Evolutionary conservation across 1,140 invertebrate species (phyloP).

Genomic region (Anthonomus grandis): DNA sequence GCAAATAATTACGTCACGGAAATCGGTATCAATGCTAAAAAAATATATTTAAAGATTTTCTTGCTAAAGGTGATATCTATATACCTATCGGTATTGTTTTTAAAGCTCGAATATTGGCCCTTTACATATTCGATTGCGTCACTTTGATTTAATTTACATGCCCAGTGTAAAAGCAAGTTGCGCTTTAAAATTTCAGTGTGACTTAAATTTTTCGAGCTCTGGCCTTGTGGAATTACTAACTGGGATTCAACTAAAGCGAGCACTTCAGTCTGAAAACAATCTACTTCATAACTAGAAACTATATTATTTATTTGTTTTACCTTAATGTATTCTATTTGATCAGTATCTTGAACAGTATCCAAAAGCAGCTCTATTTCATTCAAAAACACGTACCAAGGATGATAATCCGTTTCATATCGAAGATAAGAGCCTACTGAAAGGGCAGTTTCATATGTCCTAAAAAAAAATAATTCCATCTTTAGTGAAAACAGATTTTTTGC

Average conservation of each 20-base stretch:
- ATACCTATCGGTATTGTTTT: neutral
- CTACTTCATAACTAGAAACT: no score
- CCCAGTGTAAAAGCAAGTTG: neutral
- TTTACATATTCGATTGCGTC: neutral
- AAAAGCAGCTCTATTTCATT: slow-evolving; percentile 54
- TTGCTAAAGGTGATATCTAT: no score
- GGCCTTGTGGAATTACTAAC: neutral
- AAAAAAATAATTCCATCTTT: neutral
- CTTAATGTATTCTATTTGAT: no score
- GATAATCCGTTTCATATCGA: slow-evolving; percentile 58
- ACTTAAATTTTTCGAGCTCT: neutral
- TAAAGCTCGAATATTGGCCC: neutral
- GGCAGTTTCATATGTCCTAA: slow-evolving; percentile 47
- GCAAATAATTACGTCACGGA: neutral
- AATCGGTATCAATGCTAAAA: neutral
- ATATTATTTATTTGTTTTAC: no score
- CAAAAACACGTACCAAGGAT: slow-evolving; percentile 63
- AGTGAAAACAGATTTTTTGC: neutral
- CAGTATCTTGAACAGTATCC: no score
- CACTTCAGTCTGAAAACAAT: neutral
- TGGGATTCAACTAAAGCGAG: neutral
- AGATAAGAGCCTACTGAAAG: slow-evolving; percentile 60
- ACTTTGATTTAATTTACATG: neutral
- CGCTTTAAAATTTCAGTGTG: neutral
- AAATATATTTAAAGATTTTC: no score